Evolutionary conservation across 2,888 invertebrate genomes (phyloP).

Genomic region (Autographa pulchrina): DNA sequence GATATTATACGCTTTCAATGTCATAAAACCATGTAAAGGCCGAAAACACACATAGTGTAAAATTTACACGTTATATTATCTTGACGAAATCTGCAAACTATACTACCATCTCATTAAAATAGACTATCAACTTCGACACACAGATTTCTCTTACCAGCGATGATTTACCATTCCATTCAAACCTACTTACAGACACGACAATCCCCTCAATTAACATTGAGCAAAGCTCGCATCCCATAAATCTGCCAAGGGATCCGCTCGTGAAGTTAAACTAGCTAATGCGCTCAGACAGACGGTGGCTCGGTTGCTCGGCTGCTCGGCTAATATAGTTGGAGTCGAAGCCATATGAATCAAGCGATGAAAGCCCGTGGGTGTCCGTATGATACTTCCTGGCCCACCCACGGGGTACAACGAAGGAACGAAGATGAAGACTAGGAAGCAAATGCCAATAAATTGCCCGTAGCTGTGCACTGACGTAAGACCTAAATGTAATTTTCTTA

Average conservation of each 20-base stretch:
- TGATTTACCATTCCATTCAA: not conserved
- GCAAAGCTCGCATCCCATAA: slow-evolving; percentile 59
- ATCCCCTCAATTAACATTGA: slow-evolving; percentile 48
- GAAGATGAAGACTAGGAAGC: slow-evolving; percentile 65
- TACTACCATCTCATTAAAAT: not conserved
- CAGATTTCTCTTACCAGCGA: not conserved
- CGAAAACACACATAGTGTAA: not conserved
- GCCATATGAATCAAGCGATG: slow-evolving; percentile 84
- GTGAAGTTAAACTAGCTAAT: slow-evolving; percentile 68
- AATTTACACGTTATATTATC: slow-evolving; percentile 3
- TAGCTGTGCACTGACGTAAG: slow-evolving; percentile 51
- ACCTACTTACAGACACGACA: slow-evolving; percentile 28
- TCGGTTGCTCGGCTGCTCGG: slow-evolving; percentile 57
- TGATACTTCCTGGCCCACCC: slow-evolving; percentile 85
- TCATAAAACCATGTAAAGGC: slow-evolving; percentile 1
- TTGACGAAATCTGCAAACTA: slow-evolving; percentile 13
- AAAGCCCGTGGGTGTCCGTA: slow-evolving; percentile 82
- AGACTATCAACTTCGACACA: not conserved
- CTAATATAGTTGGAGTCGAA: slow-evolving; percentile 64
- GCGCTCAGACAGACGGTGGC: slow-evolving; percentile 64
- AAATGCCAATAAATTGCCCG: slow-evolving; percentile 57
- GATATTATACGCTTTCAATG: not conserved
- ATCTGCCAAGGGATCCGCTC: slow-evolving; percentile 60
- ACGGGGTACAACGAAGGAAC: slow-evolving; percentile 62
- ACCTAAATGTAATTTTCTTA: slow-evolving; percentile 52